These are phyloP conservation scores for Pocota personata DNA, from an alignment of 2,888 invertebrate genomes.

Conservation along the genomic window DNA sequence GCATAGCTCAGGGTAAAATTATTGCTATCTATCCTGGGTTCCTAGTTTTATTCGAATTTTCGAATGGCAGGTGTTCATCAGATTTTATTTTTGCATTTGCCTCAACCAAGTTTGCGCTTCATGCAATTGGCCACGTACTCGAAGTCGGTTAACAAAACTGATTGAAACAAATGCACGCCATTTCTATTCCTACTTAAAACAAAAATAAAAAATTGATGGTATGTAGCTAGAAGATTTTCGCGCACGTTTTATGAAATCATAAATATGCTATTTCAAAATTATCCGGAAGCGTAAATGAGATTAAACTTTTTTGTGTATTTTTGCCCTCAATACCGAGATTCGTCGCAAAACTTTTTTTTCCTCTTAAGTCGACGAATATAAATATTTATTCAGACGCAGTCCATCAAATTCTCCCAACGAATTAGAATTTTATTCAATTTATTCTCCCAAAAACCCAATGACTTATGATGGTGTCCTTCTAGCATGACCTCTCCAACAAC, in stretches of 20 bases:
- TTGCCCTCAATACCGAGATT: not conserved
- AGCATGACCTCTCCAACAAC: not conserved
- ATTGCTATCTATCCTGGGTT: too few species aligned
- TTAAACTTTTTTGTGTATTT: not conserved
- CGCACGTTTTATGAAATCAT: not conserved
- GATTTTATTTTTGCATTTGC: too few species aligned
- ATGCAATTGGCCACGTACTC: too few species aligned
- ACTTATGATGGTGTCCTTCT: slow-evolving; percentile 40
- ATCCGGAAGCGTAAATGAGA: not conserved
- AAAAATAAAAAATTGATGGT: too few species aligned
- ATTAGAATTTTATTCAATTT: slow-evolving; percentile 17
- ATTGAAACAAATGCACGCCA: too few species aligned
- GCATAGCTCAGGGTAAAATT: too few species aligned
- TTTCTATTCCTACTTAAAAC: too few species aligned
- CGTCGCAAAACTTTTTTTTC: not conserved
- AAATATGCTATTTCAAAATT: not conserved
- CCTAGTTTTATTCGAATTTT: too few species aligned
- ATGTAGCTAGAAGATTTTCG: not conserved
- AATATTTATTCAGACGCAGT: slow-evolving; percentile 14
- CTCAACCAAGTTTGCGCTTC: too few species aligned
- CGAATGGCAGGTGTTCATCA: too few species aligned
- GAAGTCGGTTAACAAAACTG: too few species aligned
- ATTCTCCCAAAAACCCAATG: slow-evolving; percentile 11
- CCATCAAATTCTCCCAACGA: slow-evolving; percentile 33
- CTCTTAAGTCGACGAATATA: not conserved